Evolutionary conservation across 2,888 invertebrate genomes (phyloP).

Genomic region (Scaptomyza tumidula): DNA sequence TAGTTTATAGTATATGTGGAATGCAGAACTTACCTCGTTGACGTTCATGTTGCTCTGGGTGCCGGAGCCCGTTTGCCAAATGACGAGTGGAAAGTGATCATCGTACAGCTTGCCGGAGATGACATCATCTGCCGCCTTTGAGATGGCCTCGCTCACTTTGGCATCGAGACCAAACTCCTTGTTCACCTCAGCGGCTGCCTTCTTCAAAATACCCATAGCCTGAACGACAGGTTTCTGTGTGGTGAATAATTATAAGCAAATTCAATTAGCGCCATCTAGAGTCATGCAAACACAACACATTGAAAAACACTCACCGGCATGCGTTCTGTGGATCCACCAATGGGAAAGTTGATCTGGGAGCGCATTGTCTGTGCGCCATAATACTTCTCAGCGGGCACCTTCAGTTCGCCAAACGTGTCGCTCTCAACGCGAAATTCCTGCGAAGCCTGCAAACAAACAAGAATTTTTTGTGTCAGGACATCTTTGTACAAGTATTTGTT

Average conservation of each 20-base stretch:
- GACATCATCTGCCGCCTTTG: constrained; percentile 96
- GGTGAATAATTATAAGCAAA: no score
- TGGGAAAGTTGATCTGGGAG: constrained; percentile 98
- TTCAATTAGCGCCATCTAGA: no score
- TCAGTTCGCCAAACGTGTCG: constrained; percentile 98
- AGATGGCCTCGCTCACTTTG: constrained; percentile 94
- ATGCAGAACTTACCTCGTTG: constrained; percentile 89
- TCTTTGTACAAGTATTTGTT: background rate
- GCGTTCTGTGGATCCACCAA: constrained; percentile 95
- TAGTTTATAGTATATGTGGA: no score
- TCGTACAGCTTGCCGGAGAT: constrained; percentile 96
- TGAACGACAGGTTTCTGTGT: constrained; percentile 93
- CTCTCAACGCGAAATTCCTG: constrained; percentile 86
- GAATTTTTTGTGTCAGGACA: background rate
- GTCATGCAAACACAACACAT: background rate
- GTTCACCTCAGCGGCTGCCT: constrained; percentile 98
- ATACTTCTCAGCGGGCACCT: constrained; percentile 95
- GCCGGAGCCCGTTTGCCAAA: constrained; percentile 99
- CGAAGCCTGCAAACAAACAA: constrained; percentile 60
- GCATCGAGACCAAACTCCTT: constrained; percentile 95
- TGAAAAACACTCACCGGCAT: constrained; percentile 93
- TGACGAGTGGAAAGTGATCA: constrained; percentile 98
- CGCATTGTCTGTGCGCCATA: constrained; percentile 99
- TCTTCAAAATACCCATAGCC: constrained; percentile 98
- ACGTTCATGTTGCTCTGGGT: constrained; percentile 99